Conservation (phyloP, 2,113 vertebrate species). For the Sinosuthora webbiana region DNA sequence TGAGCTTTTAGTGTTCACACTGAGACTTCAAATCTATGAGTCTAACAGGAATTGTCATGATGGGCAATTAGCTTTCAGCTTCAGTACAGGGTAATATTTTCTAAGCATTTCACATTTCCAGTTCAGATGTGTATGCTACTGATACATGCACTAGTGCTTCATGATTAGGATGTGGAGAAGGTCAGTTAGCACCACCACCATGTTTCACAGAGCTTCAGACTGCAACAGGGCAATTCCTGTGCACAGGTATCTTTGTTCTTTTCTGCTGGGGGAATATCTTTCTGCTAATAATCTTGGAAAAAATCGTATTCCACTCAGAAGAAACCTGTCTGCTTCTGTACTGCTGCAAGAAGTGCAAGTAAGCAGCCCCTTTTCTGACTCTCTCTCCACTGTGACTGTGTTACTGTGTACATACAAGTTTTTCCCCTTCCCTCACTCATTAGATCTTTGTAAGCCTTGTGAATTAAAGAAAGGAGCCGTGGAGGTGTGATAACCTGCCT, state of each 20-base stretch:
- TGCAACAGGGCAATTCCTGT: background rate
- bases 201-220: background rate
- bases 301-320: background rate
- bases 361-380: background rate
- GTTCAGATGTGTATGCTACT: background rate
- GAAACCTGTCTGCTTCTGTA: background rate
- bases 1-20: background rate
- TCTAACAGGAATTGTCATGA: background rate
- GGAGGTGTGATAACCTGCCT: slow-evolving; percentile 18
- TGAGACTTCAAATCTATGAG: background rate
- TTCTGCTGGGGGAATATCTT: background rate
- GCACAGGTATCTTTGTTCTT: background rate
- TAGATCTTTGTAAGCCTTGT: background rate
- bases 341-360: slow-evolving; percentile 21
- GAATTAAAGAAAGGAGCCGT: slow-evolving; percentile 7
- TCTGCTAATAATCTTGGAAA: background rate
- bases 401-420: background rate
- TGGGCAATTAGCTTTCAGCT: background rate
- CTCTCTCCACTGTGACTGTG: background rate
- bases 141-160: background rate
- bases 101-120: background rate
- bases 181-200: background rate
- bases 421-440: background rate
- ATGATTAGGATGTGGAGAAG: background rate
- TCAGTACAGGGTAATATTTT: background rate